Base-by-base conservation (phyloP, 2,888 invertebrate genomes). In the Deilephila elpenor region DNA sequence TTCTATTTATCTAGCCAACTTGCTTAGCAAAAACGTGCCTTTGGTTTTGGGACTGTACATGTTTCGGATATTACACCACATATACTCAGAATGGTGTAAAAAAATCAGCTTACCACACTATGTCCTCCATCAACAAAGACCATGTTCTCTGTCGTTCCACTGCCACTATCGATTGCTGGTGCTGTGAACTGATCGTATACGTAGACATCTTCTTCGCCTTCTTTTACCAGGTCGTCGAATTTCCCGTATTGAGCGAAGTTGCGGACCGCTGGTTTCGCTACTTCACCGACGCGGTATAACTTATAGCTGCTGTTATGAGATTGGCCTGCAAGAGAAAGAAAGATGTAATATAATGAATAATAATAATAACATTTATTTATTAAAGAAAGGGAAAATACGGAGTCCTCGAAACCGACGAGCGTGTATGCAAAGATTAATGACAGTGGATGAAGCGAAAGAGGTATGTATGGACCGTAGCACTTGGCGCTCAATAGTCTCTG, bases 91-190 rank as follows among this genome's bases (percentile, higher is more conserved):
- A 17, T 37, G 19, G 29, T 25, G 11, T 19, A 60, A 59, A 20
- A 19, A 11, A 37, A 25, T 25, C 25, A 53, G 19, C 51, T 91
- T 83, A 96, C 97, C 95, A 96, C 93, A 76, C 97, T 97, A 93
- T 98, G 98, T 88, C 96, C 97, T 78, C 97, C 98, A 91, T 98
- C 98, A 75, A 98, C 97, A 89, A 98, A 97, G 87, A 98, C 96
- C 89, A 97, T 96, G n/a, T 97, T 96, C 85, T 97, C 96, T 0
- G 97, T 96, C 74, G 96, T 94, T 0, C 98, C 98, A 56, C 95
- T 96, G 0, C 98, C 98, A 37, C 92, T 86, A 0, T 93, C 89
- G 34, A 98, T 95, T 1, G 98, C 96, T 59, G 98, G 97, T 7
- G 98, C 97, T 76, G 96, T 96, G 92, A 98, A 98, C 89, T 97